phyloP scores from a whole-genome alignment of 1,140 invertebrate species.

The Conopomorpha cramerella region DNA sequence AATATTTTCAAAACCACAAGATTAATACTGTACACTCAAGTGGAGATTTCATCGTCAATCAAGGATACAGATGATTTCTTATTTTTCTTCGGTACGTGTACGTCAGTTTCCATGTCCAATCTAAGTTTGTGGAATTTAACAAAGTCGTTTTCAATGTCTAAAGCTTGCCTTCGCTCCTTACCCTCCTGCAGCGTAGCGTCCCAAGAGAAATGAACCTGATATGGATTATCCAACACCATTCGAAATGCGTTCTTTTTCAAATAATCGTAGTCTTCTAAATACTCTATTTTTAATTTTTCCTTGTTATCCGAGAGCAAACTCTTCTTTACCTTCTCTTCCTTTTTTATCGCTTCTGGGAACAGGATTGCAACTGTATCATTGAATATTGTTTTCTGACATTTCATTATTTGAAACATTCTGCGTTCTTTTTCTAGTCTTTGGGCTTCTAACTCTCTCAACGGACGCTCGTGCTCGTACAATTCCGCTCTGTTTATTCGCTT shows the following conservation, averaged over 20 bases:
- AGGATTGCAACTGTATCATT: slow-evolving; percentile 54
- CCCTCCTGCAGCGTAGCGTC: slow-evolving; percentile 37
- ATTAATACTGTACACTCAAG: too few relatives aligned
- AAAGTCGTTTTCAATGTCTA: slow-evolving; percentile 31
- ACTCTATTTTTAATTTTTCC: slow-evolving; percentile 20
- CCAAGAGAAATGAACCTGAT: slow-evolving; percentile 38
- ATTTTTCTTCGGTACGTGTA: too few relatives aligned
- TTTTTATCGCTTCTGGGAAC: slow-evolving; percentile 51
- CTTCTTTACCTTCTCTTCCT: slow-evolving; percentile 26
- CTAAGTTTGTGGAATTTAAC: too few relatives aligned
- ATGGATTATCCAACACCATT: slow-evolving; percentile 35
- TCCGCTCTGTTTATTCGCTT: slow-evolving; percentile 49
- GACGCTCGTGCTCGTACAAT: slow-evolving; percentile 49
- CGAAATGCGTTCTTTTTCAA: slow-evolving; percentile 19
- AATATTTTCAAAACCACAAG: too few relatives aligned
- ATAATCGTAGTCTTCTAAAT: slow-evolving; percentile 31
- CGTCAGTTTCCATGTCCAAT: too few relatives aligned
- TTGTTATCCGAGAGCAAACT: slow-evolving; percentile 28
- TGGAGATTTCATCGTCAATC: too few relatives aligned
- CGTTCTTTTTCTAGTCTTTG: slow-evolving; percentile 44
- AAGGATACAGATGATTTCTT: too few relatives aligned
- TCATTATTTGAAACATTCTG: slow-evolving; percentile 54
- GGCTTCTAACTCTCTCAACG: slow-evolving; percentile 44
- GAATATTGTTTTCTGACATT: slow-evolving; percentile 50
- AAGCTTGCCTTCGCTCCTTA: slow-evolving; percentile 33